Percentiles rank a stretch among this genome's conserved stretches.
phyloP scores from a whole-genome alignment of 2,888 invertebrate species.

The Bombyx huttoni region DNA sequence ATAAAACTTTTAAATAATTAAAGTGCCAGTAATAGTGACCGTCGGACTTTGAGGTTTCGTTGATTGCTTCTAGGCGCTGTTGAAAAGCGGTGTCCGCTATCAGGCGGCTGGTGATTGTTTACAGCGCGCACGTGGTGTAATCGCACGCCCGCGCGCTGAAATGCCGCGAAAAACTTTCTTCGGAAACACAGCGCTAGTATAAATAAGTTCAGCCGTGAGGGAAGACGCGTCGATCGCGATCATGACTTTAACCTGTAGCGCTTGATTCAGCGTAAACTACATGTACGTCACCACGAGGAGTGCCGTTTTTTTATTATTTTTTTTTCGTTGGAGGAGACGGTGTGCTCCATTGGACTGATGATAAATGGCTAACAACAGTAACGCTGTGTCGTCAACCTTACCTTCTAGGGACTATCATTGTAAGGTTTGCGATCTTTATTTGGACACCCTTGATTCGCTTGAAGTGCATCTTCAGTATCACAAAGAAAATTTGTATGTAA shows the following conservation, averaged over 20 bases:
- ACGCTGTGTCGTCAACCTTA: slow-evolving; percentile 67
- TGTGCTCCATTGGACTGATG: slow-evolving; percentile 59
- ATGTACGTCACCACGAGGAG: slow-evolving; percentile 55
- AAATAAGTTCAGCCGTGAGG: slow-evolving; percentile 31
- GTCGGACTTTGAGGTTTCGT: slow-evolving; percentile 1
- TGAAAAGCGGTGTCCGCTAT: slow-evolving; percentile 6
- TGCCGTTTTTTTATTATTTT: slow-evolving; percentile 62
- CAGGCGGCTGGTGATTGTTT: slow-evolving; percentile 38
- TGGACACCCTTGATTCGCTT: slow-evolving; percentile 83
- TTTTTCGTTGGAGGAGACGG: slow-evolving; percentile 68
- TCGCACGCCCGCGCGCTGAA: slow-evolving; percentile 47
- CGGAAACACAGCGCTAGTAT: slow-evolving; percentile 48
- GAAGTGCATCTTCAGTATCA: slow-evolving; percentile 86
- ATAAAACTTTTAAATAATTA: slow-evolving; percentile 31
- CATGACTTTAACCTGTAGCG: slow-evolving; percentile 59
- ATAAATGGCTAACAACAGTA: slow-evolving; percentile 71
- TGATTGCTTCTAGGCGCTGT: slow-evolving; percentile 1
- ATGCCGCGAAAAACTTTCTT: slow-evolving; percentile 70
- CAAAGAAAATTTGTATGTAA: slow-evolving; percentile 81
- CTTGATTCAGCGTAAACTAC: slow-evolving; percentile 48
- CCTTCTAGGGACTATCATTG: slow-evolving; percentile 77
- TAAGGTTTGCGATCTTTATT: slow-evolving; percentile 81
- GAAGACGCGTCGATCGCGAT: slow-evolving; percentile 33
- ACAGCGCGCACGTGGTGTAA: slow-evolving; percentile 59
- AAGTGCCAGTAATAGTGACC: slow-evolving; percentile 15